These are phyloP conservation scores for Notocelia uddmanniana DNA, from an alignment of 2,888 invertebrate genomes.

Conservation along the genomic window DNA sequence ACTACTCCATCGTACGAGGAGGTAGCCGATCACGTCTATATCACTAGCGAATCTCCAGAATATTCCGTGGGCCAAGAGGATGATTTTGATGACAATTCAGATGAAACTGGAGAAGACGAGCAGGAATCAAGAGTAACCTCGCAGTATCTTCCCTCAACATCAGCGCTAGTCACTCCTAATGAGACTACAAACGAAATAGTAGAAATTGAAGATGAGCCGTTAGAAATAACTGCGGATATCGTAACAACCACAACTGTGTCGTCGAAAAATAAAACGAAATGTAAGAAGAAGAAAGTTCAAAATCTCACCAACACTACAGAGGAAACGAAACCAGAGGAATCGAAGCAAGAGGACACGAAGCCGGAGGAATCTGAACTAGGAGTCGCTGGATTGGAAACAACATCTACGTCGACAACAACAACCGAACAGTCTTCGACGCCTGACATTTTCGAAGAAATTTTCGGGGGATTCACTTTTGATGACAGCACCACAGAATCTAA, in stretches of 20 bases:
- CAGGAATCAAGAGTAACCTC: conserved; percentile 64
- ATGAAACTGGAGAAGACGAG: conserved; percentile 51
- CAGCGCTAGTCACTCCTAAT: conserved; percentile 45
- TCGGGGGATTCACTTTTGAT: conserved; percentile 67
- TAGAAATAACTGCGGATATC: conserved; percentile 57
- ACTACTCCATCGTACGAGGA: conserved; percentile 56
- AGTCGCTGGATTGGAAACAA: conserved; percentile 51
- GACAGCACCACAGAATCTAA: conserved; percentile 54
- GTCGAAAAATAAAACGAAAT: conserved; percentile 73
- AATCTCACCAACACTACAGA: conserved; percentile 57
- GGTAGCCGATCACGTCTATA: conserved; percentile 56
- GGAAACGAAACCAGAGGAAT: conserved; percentile 45
- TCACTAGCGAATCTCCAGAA: conserved; percentile 50
- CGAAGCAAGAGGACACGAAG: conserved; percentile 10
- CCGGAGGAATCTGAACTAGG: conserved; percentile 48
- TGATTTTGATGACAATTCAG: conserved; percentile 50
- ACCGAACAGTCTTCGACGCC: conserved; percentile 57
- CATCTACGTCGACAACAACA: conserved; percentile 53
- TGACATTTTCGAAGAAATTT: conserved; percentile 69
- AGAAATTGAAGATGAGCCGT: conserved; percentile 54
- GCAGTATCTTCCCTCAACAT: conserved; percentile 66
- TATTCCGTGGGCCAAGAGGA: conserved; percentile 37
- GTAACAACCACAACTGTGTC: conserved; percentile 56
- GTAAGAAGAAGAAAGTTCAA: conserved; percentile 74
- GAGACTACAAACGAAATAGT: conserved; percentile 57